Conservation (phyloP, 2,113 vertebrate genomes). For the Myanophis thanlyinensis region DNA sequence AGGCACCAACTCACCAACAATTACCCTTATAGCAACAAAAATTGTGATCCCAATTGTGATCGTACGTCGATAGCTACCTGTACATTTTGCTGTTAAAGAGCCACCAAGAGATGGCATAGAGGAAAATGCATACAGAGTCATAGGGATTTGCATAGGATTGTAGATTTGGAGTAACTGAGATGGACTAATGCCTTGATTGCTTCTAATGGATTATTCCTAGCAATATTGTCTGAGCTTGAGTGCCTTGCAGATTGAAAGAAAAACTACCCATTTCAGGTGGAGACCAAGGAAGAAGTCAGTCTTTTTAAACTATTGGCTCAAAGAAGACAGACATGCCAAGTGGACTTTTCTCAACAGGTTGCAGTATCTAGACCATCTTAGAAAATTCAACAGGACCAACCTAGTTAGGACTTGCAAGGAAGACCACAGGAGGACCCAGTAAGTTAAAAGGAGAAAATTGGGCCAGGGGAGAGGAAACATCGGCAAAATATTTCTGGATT, state of each 20-base stretch:
- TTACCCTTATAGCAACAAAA: too few species aligned
- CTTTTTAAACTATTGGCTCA: neutral
- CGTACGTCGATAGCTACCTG: too few species aligned
- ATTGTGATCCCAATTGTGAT: too few species aligned
- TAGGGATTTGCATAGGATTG: neutral
- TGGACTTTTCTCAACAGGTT: neutral
- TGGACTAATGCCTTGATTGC: neutral
- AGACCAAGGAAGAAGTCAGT: neutral
- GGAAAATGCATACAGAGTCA: neutral
- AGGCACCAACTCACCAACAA: neutral
- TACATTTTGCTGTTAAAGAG: neutral
- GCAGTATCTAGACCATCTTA: neutral
- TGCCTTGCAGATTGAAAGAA: neutral
- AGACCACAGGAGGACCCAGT: neutral
- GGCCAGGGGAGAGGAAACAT: too few species aligned
- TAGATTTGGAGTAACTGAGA: neutral
- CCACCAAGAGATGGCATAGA: neutral
- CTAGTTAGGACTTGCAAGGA: neutral
- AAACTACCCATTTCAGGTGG: neutral
- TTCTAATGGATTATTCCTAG: neutral
- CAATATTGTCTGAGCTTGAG: neutral
- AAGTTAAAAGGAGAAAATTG: neutral
- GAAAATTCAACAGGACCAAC: neutral
- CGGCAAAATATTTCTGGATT: neutral
- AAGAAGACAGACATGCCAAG: neutral